Base-by-base conservation (phyloP, 2,113 vertebrate species). In the Hippoglossus stenolepis region DNA sequence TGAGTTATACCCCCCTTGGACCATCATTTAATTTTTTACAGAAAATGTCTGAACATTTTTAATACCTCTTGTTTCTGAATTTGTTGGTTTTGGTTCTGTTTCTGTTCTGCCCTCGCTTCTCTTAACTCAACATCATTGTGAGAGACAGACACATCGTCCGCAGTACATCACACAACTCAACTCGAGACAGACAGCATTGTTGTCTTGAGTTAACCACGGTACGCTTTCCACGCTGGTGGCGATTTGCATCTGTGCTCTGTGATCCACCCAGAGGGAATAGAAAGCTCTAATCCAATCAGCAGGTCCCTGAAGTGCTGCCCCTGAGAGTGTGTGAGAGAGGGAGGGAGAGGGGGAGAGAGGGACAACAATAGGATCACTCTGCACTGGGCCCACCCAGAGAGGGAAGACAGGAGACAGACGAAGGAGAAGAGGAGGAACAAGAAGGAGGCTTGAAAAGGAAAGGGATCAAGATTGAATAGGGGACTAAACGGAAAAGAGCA, bases 251-350 rank as follows among this genome's bases (percentile, higher is more conserved):
- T 96, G 95, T 95, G 96, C 96, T 96, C 95, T 92, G 87, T 83
- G 85, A 96, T 96, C 96, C 95, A 95, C 96, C 96, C 96, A 94
- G 94, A 95, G 96, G 96, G 96, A 98, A 96, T 97, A 97, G 96
- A 96, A 96, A 94, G 76, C 96, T 96, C 97, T 98, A 97, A 98
- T 98, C 96, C 96, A 98, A 98, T 98, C 96, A 98, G 95, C 94
- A 93, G 96, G 96, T 93, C 95, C 94, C 95, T 93, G 94, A 96
- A 95, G 95, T 96, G 91, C 95, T 95, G 95, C 91, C 94, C 95
- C 95, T 93, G 94, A 93, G 93, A 58, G 94, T 94, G 93, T 94
- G 53, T 70, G 68, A 60, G 73, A 73, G 92, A 94, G 93, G 94
- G 59, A 59, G 38, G 54, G 23, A 38, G 65, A 76, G 47, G 59